Evolutionary conservation across 2,797 vertebrate species (phyloP).

Genomic region (Octomys mimax): DNA sequence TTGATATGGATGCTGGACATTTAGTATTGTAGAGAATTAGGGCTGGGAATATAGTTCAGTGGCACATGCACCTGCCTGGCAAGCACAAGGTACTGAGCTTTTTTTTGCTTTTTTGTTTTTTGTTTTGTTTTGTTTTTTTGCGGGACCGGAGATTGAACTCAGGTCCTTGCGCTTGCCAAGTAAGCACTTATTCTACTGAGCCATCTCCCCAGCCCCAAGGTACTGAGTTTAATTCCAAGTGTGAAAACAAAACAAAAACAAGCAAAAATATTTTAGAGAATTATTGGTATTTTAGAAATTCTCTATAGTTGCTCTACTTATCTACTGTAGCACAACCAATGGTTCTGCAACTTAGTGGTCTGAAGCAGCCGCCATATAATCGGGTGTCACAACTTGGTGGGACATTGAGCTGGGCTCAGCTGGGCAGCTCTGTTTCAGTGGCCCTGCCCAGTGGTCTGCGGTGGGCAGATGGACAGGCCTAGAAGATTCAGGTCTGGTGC

Average conservation of each 20-base stretch:
- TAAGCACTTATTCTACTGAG: too few species aligned
- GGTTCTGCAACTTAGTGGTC: not conserved
- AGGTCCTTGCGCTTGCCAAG: too few species aligned
- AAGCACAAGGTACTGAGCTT: too few species aligned
- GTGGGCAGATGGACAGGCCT: not conserved
- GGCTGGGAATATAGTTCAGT: too few species aligned
- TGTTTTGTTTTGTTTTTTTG: too few species aligned
- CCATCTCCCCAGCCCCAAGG: too few species aligned
- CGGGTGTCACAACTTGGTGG: not conserved
- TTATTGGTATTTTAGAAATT: slow-evolving; percentile 1
- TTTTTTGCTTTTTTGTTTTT: too few species aligned
- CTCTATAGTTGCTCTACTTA: not conserved
- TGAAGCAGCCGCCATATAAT: not conserved
- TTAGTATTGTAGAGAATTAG: not conserved
- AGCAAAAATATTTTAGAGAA: not conserved
- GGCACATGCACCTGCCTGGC: too few species aligned
- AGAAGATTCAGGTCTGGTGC: not conserved
- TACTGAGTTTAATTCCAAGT: too few species aligned
- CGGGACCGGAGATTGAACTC: too few species aligned
- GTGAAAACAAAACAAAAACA: too few species aligned
- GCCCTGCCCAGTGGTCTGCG: not conserved
- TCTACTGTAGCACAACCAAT: not conserved
- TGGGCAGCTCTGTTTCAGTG: not conserved
- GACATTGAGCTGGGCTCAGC: not conserved
- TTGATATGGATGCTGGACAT: not conserved